Evolutionary conservation across 2,797 vertebrate species (phyloP).

Genomic region (Linurgus olivaceus): DNA sequence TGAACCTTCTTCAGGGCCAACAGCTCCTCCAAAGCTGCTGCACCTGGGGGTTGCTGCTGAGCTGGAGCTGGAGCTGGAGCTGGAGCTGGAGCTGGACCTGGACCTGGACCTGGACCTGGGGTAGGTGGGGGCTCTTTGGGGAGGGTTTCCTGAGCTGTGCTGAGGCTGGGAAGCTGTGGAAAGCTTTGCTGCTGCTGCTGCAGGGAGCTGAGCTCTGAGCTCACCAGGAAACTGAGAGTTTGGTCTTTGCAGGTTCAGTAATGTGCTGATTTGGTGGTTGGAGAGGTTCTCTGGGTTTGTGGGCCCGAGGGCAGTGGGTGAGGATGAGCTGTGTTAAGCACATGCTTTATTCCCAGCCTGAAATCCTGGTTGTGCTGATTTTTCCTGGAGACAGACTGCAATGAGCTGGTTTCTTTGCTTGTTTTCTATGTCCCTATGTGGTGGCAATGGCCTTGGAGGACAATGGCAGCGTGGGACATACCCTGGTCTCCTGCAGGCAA

Average conservation of each 20-base stretch:
- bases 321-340: background rate
- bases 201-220: background rate
- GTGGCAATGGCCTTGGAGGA: background rate
- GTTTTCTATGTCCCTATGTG: accelerated
- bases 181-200: background rate
- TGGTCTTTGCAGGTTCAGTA: background rate
- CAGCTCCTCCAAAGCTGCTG: background rate
- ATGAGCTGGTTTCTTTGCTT: background rate
- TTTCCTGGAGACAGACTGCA: background rate
- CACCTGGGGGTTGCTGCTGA: background rate
- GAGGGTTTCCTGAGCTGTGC: background rate
- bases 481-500: background rate
- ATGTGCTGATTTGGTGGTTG: background rate
- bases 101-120: background rate
- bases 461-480: accelerated
- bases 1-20: background rate
- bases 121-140: background rate
- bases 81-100: background rate
- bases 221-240: background rate
- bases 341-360: background rate
- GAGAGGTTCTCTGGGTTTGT: background rate
- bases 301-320: background rate
- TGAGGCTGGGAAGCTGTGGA: background rate
- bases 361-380: background rate
- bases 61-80: background rate